These are phyloP conservation scores for Phocoena sinus DNA, from an alignment of 2,113 vertebrate species.

Conservation along the genomic window DNA sequence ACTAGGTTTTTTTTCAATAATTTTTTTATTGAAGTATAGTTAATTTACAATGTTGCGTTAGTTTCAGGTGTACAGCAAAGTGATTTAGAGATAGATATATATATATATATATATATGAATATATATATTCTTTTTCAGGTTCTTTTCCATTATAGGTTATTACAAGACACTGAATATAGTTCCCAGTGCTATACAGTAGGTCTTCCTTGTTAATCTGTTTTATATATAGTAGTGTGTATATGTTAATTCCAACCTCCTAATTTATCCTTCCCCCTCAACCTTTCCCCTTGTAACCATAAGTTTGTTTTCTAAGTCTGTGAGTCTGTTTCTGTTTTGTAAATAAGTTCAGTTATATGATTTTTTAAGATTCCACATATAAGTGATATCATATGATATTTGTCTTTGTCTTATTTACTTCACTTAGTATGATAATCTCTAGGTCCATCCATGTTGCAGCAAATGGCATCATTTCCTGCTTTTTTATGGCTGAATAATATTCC, in stretches of 20 bases:
- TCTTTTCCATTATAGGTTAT: not conserved
- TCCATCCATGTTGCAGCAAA: not conserved
- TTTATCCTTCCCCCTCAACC: not conserved
- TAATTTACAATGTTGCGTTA: not conserved
- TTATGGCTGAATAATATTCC: not conserved
- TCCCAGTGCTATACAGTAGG: not conserved
- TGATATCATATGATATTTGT: not conserved
- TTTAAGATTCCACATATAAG: not conserved
- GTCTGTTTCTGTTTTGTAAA: not conserved
- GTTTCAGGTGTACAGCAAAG: not conserved
- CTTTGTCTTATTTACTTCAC: not conserved
- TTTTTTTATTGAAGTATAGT: not conserved
- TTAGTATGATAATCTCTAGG: not conserved
- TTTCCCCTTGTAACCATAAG: not conserved
- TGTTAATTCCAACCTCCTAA: not conserved
- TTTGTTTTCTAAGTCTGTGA: not conserved
- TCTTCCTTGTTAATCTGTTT: not conserved
- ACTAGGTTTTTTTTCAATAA: not conserved
- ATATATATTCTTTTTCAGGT: not conserved
- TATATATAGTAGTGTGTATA: not conserved
- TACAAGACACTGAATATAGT: not conserved
- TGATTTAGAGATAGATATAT: not conserved
- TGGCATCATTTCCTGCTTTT: not conserved
- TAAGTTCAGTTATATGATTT: not conserved
- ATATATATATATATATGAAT: too few relatives aligned